Conservation (phyloP, 2,888 invertebrate species). For the Diplolepis rosae region DNA sequence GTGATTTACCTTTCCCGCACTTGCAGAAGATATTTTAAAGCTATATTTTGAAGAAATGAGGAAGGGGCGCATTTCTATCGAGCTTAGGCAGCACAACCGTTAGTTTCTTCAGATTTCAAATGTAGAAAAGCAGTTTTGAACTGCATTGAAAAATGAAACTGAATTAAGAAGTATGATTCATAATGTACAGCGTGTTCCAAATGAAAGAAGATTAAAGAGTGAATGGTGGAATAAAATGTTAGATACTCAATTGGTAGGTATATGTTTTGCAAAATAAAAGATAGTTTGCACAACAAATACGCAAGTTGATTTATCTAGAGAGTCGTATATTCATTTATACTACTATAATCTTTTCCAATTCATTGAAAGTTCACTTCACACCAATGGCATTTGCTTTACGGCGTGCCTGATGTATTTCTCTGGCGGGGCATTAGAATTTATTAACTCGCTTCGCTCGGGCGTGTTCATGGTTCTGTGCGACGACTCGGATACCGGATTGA, state of each 20-base stretch:
- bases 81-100: no score
- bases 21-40: slow-evolving; percentile 1
- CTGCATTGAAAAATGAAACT: no score
- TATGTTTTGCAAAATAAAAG: no score
- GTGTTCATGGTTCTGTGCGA: slow-evolving; percentile 54
- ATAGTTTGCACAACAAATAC: slow-evolving; percentile 52
- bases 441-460: slow-evolving; percentile 59
- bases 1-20: neutral
- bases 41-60: neutral
- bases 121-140: no score
- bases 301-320: slow-evolving; percentile 61
- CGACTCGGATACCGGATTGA: slow-evolving; percentile 47
- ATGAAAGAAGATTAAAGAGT: no score
- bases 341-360: slow-evolving; percentile 52
- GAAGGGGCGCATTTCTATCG: no score
- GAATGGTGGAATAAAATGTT: no score
- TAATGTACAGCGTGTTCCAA: no score
- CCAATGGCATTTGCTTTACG: slow-evolving; percentile 65
- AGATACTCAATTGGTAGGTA: no score
- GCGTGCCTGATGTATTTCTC: slow-evolving; percentile 50
- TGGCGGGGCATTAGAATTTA: slow-evolving; percentile 63
- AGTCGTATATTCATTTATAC: slow-evolving; percentile 48
- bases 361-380: slow-evolving; percentile 69
- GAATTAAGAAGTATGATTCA: no score
- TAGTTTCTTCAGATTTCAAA: no score